Evolutionary conservation across 2,797 vertebrate genomes (phyloP), one percentile per base, ranked within the genome.

Genomic region (Platyrinchus mystaceus): DNA sequence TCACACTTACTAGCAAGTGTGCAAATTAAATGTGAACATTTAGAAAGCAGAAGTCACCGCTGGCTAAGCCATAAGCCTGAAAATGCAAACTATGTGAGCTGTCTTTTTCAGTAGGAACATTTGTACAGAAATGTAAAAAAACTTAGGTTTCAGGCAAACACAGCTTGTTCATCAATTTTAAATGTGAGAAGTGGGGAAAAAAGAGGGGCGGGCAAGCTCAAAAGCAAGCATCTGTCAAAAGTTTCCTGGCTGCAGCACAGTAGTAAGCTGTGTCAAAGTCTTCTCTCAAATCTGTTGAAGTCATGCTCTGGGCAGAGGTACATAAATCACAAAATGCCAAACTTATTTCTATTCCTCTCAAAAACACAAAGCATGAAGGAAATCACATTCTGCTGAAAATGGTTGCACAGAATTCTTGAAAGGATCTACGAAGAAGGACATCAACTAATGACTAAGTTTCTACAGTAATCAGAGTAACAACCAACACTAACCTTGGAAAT

Each of bases 271-370:
- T 49, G 75, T 81, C 56, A 70, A 85, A 82, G 36, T 68, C 87
- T 90, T 74, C 59, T 63, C 87, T 93, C 67, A 84, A 68, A 93
- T 87, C 74, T 77, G 37, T 86, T 52, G 34, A 91, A 74, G 71
- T 66, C 94, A 80, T 44, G 41, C 80, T 91, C 34, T 83, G 66
- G 37, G 82, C 50, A 79, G 68, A 70, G 47, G 55, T 36, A 88
- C 28, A 22, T 58, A 76, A 88, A 77, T 84, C 66, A 89, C 58
- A 77, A 77, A 82, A 76, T 52, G 68, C 28, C 67, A 84, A 66
- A 76, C 55, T 81, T 56, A 58, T 87, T 92, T 84, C 53, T 89
- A 28, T 59, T 88, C 75, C 41, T 82, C 69, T 82, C 53, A 78
- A 66, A 93, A 93, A 32, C 34, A 68, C 18, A 74, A 87, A 81